A percentile compares a stretch with the other conserved stretches of the same genome.
These are phyloP conservation scores for Mnemiopsis leidyi DNA, from an alignment of 37 sponge, comb jelly and placozoan species.

Conservation along the genomic window DNA sequence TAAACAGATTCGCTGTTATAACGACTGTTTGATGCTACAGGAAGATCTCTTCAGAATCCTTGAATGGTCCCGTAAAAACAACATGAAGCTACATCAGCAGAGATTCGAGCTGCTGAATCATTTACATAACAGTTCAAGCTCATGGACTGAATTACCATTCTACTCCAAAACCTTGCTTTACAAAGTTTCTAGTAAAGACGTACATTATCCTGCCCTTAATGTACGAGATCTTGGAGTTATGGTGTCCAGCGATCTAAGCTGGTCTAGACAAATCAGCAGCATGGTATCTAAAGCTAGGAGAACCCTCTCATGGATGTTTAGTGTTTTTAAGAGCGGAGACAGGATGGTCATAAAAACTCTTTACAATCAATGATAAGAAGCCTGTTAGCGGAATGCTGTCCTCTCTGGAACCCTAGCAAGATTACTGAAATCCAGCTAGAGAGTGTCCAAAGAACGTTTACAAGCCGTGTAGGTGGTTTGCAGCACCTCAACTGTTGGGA, in stretches of 20 bases:
- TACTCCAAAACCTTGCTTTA: too few relatives aligned
- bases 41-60: too few relatives aligned
- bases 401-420: neutral
- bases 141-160: too few relatives aligned
- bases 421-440: neutral
- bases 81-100: too few relatives aligned
- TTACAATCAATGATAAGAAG: neutral
- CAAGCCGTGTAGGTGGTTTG: neutral
- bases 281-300: neutral
- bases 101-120: too few relatives aligned
- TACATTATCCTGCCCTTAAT: neutral
- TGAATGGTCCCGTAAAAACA: too few relatives aligned
- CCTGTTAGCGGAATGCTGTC: neutral
- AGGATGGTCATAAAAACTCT: neutral
- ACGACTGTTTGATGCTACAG: too few relatives aligned
- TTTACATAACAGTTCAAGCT: too few relatives aligned
- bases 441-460: neutral
- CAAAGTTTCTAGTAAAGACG: too few relatives aligned
- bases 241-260: neutral
- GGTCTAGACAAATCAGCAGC: neutral
- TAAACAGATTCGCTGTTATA: too few relatives aligned
- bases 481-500: neutral
- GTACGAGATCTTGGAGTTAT: neutral
- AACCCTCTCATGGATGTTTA: neutral
- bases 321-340: neutral